These are phyloP conservation scores for Rhopalosiphum padi DNA, from an alignment of 1,140 invertebrate species.

Conservation along the genomic window DNA sequence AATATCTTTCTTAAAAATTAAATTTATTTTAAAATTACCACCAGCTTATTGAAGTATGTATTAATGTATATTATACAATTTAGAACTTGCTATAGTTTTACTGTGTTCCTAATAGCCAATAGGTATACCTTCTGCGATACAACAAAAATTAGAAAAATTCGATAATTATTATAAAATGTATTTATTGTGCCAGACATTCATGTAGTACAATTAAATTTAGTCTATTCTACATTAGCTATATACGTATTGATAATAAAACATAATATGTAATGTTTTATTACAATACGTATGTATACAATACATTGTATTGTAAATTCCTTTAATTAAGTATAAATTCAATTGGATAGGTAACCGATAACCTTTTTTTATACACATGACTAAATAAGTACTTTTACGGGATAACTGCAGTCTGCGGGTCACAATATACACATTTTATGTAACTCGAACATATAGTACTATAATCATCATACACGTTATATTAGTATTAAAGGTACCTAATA, in stretches of 20 bases:
- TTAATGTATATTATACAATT: neutral
- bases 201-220: too few relatives aligned
- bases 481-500: neutral
- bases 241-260: neutral
- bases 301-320: neutral
- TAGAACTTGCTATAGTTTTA: neutral
- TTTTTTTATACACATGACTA: neutral
- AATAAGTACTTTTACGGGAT: neutral
- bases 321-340: neutral
- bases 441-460: neutral
- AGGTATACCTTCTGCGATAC: too few relatives aligned
- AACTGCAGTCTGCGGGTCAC: neutral
- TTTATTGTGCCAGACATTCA: too few relatives aligned
- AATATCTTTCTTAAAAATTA: neutral
- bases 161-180: too few relatives aligned
- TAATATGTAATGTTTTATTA: too few relatives aligned
- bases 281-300: too few relatives aligned
- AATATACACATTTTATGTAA: neutral
- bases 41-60: too few relatives aligned
- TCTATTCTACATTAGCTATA: neutral
- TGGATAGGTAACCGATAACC: neutral
- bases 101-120: too few relatives aligned
- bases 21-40: neutral
- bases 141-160: too few relatives aligned
- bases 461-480: neutral